Evolutionary conservation across 2,113 vertebrate genomes (phyloP).

Genomic region (Myiagra hebetior): DNA sequence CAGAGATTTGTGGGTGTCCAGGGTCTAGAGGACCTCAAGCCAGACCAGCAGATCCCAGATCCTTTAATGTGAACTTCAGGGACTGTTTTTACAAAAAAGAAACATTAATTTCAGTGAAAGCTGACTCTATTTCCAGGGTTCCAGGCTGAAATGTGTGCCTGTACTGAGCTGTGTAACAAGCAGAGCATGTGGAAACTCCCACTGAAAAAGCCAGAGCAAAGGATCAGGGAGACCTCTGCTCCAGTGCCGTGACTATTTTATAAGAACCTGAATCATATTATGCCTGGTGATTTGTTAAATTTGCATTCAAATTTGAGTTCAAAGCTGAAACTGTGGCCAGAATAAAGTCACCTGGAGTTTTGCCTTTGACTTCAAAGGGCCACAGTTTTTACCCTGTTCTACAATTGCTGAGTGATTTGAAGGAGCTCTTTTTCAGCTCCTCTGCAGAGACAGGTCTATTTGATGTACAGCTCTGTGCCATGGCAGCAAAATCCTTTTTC

Average conservation of each 20-base stretch:
- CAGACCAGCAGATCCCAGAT: not conserved
- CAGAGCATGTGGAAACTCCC: not conserved
- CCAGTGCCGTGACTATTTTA: not conserved
- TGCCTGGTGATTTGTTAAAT: conserved; percentile 14
- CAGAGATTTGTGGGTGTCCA: not conserved
- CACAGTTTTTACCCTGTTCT: not conserved
- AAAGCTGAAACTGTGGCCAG: not conserved
- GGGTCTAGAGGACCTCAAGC: not conserved
- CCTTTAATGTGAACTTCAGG: not conserved
- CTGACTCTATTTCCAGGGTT: not conserved
- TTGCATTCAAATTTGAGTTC: conserved; percentile 3
- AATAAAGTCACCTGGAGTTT: not conserved
- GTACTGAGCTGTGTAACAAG: not conserved
- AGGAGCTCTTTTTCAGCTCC: not conserved
- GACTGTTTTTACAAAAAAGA: not conserved
- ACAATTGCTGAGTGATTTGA: not conserved
- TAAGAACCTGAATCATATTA: not conserved
- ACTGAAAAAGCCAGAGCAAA: not conserved
- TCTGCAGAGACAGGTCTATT: not conserved
- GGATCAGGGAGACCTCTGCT: not conserved
- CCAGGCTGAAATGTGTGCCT: not conserved
- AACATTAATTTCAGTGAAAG: not conserved
- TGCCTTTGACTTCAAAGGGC: conserved; percentile 45
- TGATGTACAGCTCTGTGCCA: not conserved
- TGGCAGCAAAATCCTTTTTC: not conserved